Percentiles rank a stretch among this genome's conserved stretches.
Evolutionary conservation across 2,113 vertebrate species (phyloP).

Genomic region (Corapipo altera): DNA sequence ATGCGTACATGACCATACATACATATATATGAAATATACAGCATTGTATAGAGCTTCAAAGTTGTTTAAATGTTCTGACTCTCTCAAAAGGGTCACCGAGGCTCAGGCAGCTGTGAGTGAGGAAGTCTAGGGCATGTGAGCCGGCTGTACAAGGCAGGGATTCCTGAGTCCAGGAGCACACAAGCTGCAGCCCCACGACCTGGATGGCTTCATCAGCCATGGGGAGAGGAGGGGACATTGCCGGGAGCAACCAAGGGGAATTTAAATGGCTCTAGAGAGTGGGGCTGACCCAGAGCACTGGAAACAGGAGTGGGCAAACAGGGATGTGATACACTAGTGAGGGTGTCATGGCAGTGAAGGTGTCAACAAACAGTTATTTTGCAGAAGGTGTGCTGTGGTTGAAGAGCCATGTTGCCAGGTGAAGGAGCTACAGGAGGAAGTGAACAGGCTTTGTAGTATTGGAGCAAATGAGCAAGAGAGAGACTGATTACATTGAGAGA

Average conservation of each 20-base stretch:
- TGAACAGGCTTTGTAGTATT: background rate
- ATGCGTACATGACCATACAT: fast-evolving
- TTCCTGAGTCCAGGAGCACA: background rate
- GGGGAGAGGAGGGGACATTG: background rate
- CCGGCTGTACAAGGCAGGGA: background rate
- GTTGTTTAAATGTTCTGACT: background rate
- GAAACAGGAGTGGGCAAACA: background rate
- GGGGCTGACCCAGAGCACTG: background rate
- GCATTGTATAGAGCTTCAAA: background rate
- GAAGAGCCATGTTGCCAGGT: background rate
- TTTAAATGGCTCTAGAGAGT: background rate
- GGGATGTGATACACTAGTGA: background rate
- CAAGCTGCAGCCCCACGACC: background rate
- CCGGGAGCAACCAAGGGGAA: background rate
- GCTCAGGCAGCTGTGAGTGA: background rate
- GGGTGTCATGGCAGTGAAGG: too few relatives aligned
- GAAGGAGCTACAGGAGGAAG: background rate
- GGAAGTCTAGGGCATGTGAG: background rate
- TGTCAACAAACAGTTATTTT: background rate
- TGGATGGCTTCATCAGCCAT: background rate
- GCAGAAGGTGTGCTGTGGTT: background rate
- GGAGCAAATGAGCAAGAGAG: background rate
- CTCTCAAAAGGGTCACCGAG: background rate
- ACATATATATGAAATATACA: background rate
- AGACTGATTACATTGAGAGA: background rate